Percentiles rank a stretch among this genome's conserved stretches.
phyloP scores from a whole-genome alignment of 2,888 invertebrate species.

The Adelognathus sp. region DNA sequence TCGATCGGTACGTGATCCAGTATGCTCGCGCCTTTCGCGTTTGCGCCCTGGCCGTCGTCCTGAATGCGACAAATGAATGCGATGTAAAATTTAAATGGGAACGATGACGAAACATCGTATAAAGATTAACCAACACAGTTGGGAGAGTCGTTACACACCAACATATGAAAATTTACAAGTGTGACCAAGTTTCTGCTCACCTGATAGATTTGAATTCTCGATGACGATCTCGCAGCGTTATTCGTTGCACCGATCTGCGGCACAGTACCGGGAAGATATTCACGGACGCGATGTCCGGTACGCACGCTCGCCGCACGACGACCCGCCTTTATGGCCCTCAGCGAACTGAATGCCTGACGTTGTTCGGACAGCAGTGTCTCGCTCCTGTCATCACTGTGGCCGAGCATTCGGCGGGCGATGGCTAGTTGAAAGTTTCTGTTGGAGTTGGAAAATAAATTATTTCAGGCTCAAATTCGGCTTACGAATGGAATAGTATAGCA shows the following conservation, averaged over 20 bases:
- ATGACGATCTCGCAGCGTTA: constrained; percentile 80
- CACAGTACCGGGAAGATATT: constrained; percentile 82
- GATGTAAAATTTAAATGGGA: background rate
- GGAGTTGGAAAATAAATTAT: constrained; percentile 64
- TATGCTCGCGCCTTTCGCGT: constrained; percentile 82
- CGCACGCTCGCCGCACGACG: constrained; percentile 83
- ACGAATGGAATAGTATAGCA: too few relatives aligned
- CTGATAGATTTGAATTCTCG: constrained; percentile 84
- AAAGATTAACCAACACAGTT: too few relatives aligned
- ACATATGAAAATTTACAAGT: too few relatives aligned
- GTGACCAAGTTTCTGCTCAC: constrained; percentile 78
- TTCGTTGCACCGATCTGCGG: constrained; percentile 81
- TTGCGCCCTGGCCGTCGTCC: constrained; percentile 71
- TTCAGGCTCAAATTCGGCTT: background rate
- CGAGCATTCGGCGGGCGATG: constrained; percentile 86
- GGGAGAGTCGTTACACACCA: too few relatives aligned
- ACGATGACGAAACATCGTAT: too few relatives aligned
- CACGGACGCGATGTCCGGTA: constrained; percentile 84
- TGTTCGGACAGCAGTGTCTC: constrained; percentile 86
- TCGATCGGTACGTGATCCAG: constrained; percentile 83
- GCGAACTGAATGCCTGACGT: constrained; percentile 89
- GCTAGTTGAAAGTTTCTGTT: constrained; percentile 88
- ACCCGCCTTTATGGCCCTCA: constrained; percentile 86
- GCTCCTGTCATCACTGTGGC: constrained; percentile 83
- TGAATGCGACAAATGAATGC: constrained; percentile 52